A percentile compares a stretch with the other conserved stretches of the same genome.
Conservation (phyloP, 2,797 vertebrate genomes). For the Enteromius unitaeniatus region DNA sequence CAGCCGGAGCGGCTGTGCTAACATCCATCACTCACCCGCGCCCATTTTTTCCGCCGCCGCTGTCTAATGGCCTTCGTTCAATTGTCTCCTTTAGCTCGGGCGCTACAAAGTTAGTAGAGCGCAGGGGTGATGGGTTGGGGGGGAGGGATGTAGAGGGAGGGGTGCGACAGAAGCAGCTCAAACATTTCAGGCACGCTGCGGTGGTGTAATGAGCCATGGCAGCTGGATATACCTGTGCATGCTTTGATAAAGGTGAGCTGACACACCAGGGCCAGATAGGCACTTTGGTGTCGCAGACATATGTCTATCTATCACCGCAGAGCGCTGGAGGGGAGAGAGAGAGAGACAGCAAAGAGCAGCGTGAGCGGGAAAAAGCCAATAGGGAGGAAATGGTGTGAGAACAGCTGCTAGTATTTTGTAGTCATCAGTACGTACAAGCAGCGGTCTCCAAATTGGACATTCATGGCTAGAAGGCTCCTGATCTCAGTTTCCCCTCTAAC, state of each 20-base stretch:
- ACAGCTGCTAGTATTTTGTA: slow-evolving; percentile 65
- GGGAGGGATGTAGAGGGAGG: slow-evolving; percentile 25
- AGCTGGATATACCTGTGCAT: slow-evolving; percentile 89
- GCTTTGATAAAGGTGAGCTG: slow-evolving; percentile 93
- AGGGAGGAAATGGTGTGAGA: slow-evolving; percentile 70
- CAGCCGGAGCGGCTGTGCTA: slow-evolving; percentile 81
- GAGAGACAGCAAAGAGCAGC: slow-evolving; percentile 31
- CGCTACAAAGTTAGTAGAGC: slow-evolving; percentile 56
- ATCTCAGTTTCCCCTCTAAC: slow-evolving; percentile 69
- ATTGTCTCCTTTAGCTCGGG: slow-evolving; percentile 70
- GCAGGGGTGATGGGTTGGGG: slow-evolving; percentile 31
- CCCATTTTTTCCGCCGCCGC: slow-evolving; percentile 70
- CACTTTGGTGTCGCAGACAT: slow-evolving; percentile 86
- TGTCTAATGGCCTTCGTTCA: slow-evolving; percentile 73
- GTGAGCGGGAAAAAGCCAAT: slow-evolving; percentile 46
- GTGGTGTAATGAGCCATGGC: slow-evolving; percentile 90
- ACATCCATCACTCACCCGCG: slow-evolving; percentile 82
- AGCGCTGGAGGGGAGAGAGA: slow-evolving; percentile 71
- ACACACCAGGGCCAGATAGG: slow-evolving; percentile 89
- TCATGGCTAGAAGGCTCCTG: slow-evolving; percentile 77
- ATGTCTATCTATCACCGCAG: slow-evolving; percentile 84
- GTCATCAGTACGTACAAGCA: slow-evolving; percentile 59
- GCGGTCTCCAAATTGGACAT: slow-evolving; percentile 59
- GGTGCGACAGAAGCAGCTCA: slow-evolving; percentile 77
- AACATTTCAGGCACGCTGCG: slow-evolving; percentile 88